Evolutionary conservation across 2,113 vertebrate species (phyloP).

Genomic region (Lasiurus cinereus): DNA sequence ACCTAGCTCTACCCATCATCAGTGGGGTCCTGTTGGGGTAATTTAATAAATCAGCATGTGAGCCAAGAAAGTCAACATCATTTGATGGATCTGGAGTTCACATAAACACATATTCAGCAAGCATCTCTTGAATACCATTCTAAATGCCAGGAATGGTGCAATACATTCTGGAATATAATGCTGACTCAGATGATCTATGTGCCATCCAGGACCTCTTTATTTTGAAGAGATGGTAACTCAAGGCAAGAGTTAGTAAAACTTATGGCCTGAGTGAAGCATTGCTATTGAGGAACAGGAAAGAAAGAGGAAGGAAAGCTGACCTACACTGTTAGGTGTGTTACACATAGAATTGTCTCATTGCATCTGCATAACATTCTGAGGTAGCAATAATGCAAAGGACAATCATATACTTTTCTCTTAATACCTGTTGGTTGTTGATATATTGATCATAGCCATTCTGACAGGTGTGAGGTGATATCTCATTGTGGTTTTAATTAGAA

Average conservation of each 20-base stretch:
- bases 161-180: not conserved
- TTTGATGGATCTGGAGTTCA: not conserved
- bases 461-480: not conserved
- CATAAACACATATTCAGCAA: not conserved
- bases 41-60: not conserved
- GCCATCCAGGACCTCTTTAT: not conserved
- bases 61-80: not conserved
- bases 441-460: not conserved
- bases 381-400: not conserved
- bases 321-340: too few relatives aligned
- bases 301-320: not conserved
- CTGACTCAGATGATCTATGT: not conserved
- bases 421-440: not conserved
- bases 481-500: not conserved
- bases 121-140: not conserved
- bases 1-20: not conserved
- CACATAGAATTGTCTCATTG: not conserved
- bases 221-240: not conserved
- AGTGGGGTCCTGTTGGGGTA: not conserved
- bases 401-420: not conserved
- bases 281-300: not conserved
- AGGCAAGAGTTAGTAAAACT: not conserved
- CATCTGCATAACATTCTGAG: not conserved
- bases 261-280: not conserved
- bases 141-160: not conserved